Base-by-base conservation (phyloP, 1,140 invertebrate species). In the Berghia stephanieae region DNA sequence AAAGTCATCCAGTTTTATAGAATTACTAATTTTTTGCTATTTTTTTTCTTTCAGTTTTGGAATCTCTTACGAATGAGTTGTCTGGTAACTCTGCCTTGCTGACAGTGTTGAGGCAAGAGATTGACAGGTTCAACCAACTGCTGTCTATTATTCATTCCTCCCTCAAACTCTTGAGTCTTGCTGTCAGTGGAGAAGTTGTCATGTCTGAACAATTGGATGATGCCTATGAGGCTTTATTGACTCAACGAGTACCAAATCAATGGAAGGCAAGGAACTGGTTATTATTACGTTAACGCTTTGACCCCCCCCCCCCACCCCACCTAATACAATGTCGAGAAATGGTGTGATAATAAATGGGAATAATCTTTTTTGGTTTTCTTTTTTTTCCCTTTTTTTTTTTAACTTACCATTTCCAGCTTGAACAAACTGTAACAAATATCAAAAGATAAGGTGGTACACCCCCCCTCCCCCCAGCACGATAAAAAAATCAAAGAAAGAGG, bases 151-250 rank as follows among this genome's bases (percentile, higher is more conserved):
- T 96, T 74, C 93, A 95, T 82, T 86, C 85, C 4, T 94, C 94
- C 1, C 90, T 96, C 80, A 89, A 90, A 43, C 92, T 94, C 81
- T 87, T 96, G 34, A 91, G 93, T 82, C 94, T 94, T 86, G 95
- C 95, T 6, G 95, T 96, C 36, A 91, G 90, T 90, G 95, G 95
- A 52, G 91, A 96, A 52, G 93, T 96, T 31, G 94, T 96, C 1
- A 96, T 96, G 95, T 96, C 94, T 2, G 94, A 95, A 79, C 91
- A 92, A 49, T 90, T 96, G 76, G 95, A 96, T 88, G 93, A 93
- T 82, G 93, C 95, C 2, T 96, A 94, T 83, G 92, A 91, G 69
- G 90, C 95, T 0, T 92, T 96, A 68, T 86, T 95, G 0, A 93
- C 93, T 76, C 95, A 96, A 89, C 91, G 92, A 78, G 92, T 93